A percentile compares a stretch with the other conserved stretches of the same genome.
These are phyloP conservation scores for Idaea straminata DNA, from an alignment of 2,888 invertebrate species.

Conservation along the genomic window DNA sequence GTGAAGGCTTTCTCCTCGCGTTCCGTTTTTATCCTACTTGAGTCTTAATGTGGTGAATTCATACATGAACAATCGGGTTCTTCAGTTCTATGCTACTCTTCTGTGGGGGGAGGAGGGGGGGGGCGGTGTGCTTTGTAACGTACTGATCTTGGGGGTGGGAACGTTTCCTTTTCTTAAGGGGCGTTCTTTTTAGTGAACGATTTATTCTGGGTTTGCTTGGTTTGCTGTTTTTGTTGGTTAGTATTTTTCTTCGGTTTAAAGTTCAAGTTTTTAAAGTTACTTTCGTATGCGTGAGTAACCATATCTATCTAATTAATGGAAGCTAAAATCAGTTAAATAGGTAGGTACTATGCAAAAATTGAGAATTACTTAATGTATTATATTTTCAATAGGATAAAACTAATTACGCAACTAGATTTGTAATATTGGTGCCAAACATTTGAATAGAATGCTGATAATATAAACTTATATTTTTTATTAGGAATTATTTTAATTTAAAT, in stretches of 20 bases:
- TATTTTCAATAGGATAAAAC: too few relatives aligned
- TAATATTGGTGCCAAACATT: too few relatives aligned
- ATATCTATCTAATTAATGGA: too few relatives aligned
- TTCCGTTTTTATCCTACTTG: constrained; percentile 81
- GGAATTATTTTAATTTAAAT: too few relatives aligned
- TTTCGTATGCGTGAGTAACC: too few relatives aligned
- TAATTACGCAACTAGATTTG: too few relatives aligned
- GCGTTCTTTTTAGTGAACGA: constrained; percentile 31
- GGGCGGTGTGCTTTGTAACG: constrained; percentile 43
- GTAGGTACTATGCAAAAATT: too few relatives aligned
- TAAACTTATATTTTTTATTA: too few relatives aligned
- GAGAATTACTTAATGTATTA: too few relatives aligned
- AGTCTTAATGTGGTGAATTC: constrained; percentile 86
- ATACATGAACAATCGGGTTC: constrained; percentile 83
- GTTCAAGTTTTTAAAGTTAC: not conserved
- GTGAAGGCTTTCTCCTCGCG: constrained; percentile 67
- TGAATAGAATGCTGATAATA: too few relatives aligned
- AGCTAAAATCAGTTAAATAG: too few relatives aligned
- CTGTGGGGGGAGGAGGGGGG: constrained; percentile 30
- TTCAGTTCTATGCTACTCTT: constrained; percentile 49
- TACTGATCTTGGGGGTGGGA: constrained; percentile 28
- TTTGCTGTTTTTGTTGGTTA: constrained; percentile 10
- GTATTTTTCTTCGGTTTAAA: not conserved
- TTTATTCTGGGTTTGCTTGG: constrained; percentile 20
- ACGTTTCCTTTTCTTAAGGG: constrained; percentile 37